Base-by-base conservation (phyloP, 2,888 invertebrate species). In the Kryphioiulus occultus region DNA sequence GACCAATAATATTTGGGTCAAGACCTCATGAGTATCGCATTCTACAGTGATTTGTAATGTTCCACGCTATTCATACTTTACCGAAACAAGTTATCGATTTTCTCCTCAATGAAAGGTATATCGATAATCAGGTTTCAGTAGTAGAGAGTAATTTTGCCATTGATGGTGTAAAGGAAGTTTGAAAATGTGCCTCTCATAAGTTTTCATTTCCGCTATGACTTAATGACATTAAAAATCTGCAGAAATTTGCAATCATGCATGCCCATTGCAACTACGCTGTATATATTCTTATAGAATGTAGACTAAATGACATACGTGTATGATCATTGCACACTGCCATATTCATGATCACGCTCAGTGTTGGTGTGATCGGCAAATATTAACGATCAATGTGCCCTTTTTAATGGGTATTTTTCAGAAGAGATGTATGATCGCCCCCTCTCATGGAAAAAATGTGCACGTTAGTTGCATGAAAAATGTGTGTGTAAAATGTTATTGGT, bases 51-150 rank as follows among this genome's bases (percentile, higher is more conserved):
- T 15, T 47, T 15, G 15, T 15, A 47, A 3, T n/a, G 19, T n/a
- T n/a, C 47, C 19, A 47, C 12, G 47, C 47, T 47, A 47, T 19
- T 47, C 47, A 47, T 7, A n/a, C 53, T 59, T 59, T 7, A 59
- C 53, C 68, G 26, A 68, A 68, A 68, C 68, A 68, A 68, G 68
- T 12, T 22, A n/a, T 59, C n/a, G n/a, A n/a, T 59, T 59, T 59
- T 59, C 53, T 39, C 9, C 39, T 39, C 53, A 19, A 59, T 59
- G 53, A 59, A 59, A n/a, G 19, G 53, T n/a, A n/a, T 59, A n/a
- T 59, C 53, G 53, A 59, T 59, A 59, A 1, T 59, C 53, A n/a
- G 19, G 53, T 59, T 59, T n/a, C 4, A 59, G 3, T 59, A n/a
- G 17, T n/a, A 59, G 17, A n/a, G 53, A n/a, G 19, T 59, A n/a